Evolutionary conservation across 2,888 invertebrate genomes (phyloP), one percentile per base, ranked within the genome.

Genomic region (Adelphocoris suturalis): DNA sequence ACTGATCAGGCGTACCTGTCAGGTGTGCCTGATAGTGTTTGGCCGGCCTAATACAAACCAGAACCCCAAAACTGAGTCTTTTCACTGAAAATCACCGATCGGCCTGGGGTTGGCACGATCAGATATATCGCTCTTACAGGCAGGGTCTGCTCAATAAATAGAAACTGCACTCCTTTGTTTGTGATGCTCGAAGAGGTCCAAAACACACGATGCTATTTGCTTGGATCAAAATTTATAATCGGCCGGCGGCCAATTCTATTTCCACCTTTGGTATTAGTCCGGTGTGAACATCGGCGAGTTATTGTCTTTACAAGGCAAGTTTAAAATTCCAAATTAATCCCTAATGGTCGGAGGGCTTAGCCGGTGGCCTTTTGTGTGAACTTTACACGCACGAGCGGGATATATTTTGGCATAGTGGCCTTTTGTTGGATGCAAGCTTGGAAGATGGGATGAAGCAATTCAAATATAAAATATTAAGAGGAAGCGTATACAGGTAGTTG

Each of bases 231-330:
- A 84, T 84, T 57, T 84, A 28, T 14, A 37, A 16, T 46, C 78
- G 78, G 78, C 46, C 16, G 5, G 46, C n/a, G 52, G 82, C 82
- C 82, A 82, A 82, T 82, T 82, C 82, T 82, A 82, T 82, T 82
- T 82, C 47, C 48, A 16, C 16, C 46, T 19, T 23, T 5, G 55
- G 82, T 82, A 52, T 52, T 52, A 23, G 52, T 16, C 47, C 47
- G 52, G 0, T 55, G 16, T 11, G 52, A 23, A 52, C 47, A 27
- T 82, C 27, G 82, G 82, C 55, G 23, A 16, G 27, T 84, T 55
- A 84, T 57, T 52, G 57, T 23, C 52, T 37, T 14, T 28, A 57
- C 19, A 84, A 52, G 80, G 48, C 2, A 46, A 68, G 23, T 23
- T 23, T 68, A 27, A 68, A 68, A 68, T 2, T 3, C 3, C 13